Base-by-base conservation (phyloP, 1,140 invertebrate genomes). In the Camponotus floridanus region DNA sequence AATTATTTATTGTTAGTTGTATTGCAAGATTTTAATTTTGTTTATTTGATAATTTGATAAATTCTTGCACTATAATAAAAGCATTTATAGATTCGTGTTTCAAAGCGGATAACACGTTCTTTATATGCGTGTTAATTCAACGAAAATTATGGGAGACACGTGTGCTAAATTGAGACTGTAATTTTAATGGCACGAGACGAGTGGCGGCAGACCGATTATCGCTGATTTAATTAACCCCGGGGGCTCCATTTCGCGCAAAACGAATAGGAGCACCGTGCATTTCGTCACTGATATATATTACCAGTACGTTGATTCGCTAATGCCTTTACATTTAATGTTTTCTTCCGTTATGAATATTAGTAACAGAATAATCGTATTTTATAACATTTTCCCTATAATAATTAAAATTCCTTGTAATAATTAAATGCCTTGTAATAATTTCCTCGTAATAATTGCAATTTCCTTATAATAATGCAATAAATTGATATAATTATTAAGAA, bases 171-270 rank as follows among this genome's bases (percentile, higher is more conserved):
- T 76, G 83, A 87, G 81, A 87, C 70, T 91, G 84, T 89, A 91
- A 91, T 91, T 91, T 91, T 91, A 89, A 91, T 86, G 90, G 73
- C 36, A 73, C 33, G 65, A 55, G 33, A 55, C 65, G 64, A 79
- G 74, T 79, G 73, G 74, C 31, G 55, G 51, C 48, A n/a, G 42
- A 57, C 48, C 71, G 62, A 87, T 90, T 83, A 64, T 61, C 55
- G 68, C 39, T 89, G 87, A 91, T 91, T 91, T 89, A 91, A 91
- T 91, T 88, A 88, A 91, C 85, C 90, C 90, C 90, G 83, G 39
- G 90, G 86, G 90, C 68, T 86, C 74, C 15, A 90, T 91, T 86
- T 86, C 83, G 83, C 42, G 48, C 39, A 55, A 59, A 59, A 62
- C 87, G 39, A 62, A 67, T 76, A 26, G 45, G 39, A 33, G 5